A percentile compares a stretch with the other conserved stretches of the same genome.
These are phyloP conservation scores for Macaria notata DNA, from an alignment of 2,888 invertebrate species.

Conservation along the genomic window DNA sequence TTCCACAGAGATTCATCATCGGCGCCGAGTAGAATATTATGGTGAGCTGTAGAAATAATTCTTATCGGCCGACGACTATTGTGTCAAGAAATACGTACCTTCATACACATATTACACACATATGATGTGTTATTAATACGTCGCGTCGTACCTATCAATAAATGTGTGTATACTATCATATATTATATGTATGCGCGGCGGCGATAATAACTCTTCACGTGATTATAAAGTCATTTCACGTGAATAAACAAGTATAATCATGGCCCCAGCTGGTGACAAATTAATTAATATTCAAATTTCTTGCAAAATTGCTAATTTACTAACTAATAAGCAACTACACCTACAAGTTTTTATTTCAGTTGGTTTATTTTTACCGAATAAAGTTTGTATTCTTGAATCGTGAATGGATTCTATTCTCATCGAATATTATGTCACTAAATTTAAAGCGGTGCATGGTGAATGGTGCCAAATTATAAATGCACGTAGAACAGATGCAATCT, in stretches of 20 bases:
- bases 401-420: no score
- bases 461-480: no score
- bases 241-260: constrained; percentile 10
- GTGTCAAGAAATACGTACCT: constrained; percentile 6
- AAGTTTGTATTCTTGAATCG: no score
- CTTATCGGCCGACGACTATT: constrained; percentile 15
- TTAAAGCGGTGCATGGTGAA: no score
- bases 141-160: neutral
- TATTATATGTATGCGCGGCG: constrained; percentile 1
- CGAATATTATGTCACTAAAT: no score
- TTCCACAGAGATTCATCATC: constrained; percentile 14
- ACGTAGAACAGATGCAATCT: no score
- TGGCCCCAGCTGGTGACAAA: constrained; percentile 3
- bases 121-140: constrained; percentile 1
- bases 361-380: no score
- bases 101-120: neutral
- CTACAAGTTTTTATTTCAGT: no score
- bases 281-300: constrained; percentile 4
- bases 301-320: constrained; percentile 3
- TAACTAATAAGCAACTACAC: no score
- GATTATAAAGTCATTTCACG: constrained; percentile 16
- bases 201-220: constrained; percentile 15
- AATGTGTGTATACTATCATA: neutral
- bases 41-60: constrained; percentile 15
- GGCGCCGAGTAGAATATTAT: neutral